Evolutionary conservation across 2,888 invertebrate genomes (phyloP).

Genomic region (Agrenia bidenticulata): DNA sequence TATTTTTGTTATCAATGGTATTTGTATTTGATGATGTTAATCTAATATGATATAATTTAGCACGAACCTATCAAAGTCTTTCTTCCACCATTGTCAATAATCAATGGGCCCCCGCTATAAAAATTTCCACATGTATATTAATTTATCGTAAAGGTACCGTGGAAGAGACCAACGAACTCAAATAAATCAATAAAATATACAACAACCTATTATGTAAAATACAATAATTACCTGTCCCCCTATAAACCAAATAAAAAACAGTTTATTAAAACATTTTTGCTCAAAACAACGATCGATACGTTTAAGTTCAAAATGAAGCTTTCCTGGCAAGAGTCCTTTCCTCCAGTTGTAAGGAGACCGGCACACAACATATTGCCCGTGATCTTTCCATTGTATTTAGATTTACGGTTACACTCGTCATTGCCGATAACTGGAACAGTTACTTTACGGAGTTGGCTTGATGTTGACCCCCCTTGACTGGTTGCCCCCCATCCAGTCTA

Average conservation of each 20-base stretch:
- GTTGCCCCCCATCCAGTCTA: slow-evolving; percentile 41
- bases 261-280: too few relatives aligned
- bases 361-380: slow-evolving; percentile 45
- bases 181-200: too few relatives aligned
- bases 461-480: slow-evolving; percentile 38
- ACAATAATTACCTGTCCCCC: too few relatives aligned
- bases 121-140: neutral
- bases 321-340: slow-evolving; percentile 41
- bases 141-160: neutral
- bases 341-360: slow-evolving; percentile 32
- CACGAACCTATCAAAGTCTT: slow-evolving; percentile 41
- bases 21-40: too few relatives aligned
- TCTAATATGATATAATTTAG: too few relatives aligned
- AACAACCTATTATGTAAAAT: too few relatives aligned
- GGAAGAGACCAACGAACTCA: neutral
- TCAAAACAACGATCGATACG: too few relatives aligned
- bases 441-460: slow-evolving; percentile 75
- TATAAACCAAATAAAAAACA: too few relatives aligned
- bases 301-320: too few relatives aligned
- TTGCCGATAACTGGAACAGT: slow-evolving; percentile 77
- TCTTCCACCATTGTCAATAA: slow-evolving; percentile 50
- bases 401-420: slow-evolving; percentile 63
- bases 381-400: slow-evolving; percentile 45
- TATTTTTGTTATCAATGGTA: too few relatives aligned
- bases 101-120: slow-evolving; percentile 37